Evolutionary conservation across 2,113 vertebrate species (phyloP).

Genomic region (Nesoenas mayeri): DNA sequence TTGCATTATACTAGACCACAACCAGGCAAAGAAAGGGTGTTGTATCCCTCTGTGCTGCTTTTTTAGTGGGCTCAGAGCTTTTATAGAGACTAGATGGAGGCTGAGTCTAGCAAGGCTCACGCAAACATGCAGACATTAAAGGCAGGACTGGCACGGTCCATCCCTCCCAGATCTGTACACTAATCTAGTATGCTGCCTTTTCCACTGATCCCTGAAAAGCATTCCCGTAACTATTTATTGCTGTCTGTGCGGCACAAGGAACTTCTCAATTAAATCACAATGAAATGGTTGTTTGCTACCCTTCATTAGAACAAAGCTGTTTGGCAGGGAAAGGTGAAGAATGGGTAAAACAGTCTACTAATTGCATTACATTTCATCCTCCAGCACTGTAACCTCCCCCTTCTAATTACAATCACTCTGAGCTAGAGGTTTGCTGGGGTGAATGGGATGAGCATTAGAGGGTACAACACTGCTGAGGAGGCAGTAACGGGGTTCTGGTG

Average conservation of each 20-base stretch:
- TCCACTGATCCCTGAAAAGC: neutral
- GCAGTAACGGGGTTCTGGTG: neutral
- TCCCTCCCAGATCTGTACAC: neutral
- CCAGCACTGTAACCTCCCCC: neutral
- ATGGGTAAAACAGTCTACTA: neutral
- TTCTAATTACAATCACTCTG: neutral
- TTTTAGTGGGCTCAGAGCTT: neutral
- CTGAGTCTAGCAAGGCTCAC: neutral
- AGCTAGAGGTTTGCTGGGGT: neutral
- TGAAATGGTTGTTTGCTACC: neutral
- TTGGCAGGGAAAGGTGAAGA: constrained; percentile 15
- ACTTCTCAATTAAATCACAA: neutral
- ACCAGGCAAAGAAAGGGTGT: neutral
- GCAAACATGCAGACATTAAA: neutral
- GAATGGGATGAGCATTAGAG: neutral
- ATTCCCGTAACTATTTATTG: neutral
- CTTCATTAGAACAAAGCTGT: neutral
- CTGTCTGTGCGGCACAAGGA: neutral
- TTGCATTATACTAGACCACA: no score
- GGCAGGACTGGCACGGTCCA: neutral
- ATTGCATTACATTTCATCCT: constrained; percentile 1
- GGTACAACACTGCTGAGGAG: neutral
- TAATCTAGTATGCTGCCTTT: neutral
- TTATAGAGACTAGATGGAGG: neutral
- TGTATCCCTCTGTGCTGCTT: neutral